These are phyloP conservation scores for Dolichopus griseipennis DNA, from an alignment of 2,888 invertebrate species.

Conservation along the genomic window DNA sequence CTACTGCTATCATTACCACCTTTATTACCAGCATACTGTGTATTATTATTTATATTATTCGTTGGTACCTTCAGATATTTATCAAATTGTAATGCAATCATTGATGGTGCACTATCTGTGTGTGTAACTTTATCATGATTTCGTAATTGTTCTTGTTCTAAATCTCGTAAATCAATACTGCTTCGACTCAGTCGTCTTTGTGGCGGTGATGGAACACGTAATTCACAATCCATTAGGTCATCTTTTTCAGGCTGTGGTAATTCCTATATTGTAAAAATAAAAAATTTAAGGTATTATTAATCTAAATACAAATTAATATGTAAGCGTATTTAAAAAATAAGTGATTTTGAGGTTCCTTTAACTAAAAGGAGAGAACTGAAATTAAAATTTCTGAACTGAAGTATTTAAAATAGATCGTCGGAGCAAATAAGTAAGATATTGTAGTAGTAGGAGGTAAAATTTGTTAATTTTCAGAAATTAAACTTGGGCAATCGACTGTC, in stretches of 20 bases:
- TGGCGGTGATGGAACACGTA: conserved; percentile 42
- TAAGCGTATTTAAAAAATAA: no score
- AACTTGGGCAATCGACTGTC: no score
- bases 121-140: conserved; percentile 42
- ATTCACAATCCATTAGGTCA: conserved; percentile 40
- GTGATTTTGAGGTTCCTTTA: no score
- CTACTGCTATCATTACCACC: neutral
- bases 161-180: conserved; percentile 43
- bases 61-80: conserved; percentile 24
- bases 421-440: no score
- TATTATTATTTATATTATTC: conserved; percentile 1
- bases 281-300: no score
- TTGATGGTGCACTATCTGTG: conserved; percentile 44
- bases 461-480: no score
- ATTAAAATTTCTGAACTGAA: no score
- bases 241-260: conserved; percentile 38
- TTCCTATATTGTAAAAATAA: conserved; percentile 29
- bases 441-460: no score
- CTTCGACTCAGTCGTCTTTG: conserved; percentile 43
- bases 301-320: no score
- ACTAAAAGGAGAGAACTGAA: no score
- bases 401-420: no score
- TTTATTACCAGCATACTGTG: neutral
- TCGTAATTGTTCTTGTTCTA: conserved; percentile 40
- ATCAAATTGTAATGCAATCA: conserved; percentile 39